Base-by-base conservation (phyloP, 2,797 vertebrate species). In the Neosilurus mollespiculum region DNA sequence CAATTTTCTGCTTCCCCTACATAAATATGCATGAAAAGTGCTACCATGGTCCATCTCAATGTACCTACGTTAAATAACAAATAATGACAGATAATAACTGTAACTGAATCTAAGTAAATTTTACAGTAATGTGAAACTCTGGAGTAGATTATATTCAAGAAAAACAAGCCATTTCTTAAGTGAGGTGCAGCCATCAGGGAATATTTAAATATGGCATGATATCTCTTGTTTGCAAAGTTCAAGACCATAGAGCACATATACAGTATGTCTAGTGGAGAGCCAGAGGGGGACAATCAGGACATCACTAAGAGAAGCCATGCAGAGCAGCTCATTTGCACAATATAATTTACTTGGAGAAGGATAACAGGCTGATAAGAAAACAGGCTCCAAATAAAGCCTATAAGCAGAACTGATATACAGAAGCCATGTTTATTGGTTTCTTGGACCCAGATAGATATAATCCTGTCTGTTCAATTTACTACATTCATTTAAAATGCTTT, bases 301-400 rank as follows among this genome's bases (percentile, higher is more conserved):
- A 80, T 82, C 71, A 84, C 82, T 69, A 75, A 80, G 67, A 62
- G 71, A 67, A 82, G 87, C 61, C 80, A 84, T 54, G 58, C 58
- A 61, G 72, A 78, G 86, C 72, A 70, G 67, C 70, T 87, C 70
- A 89, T 89, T 89, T 88, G 84, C 88, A 89, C 83, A 87, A 84
- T 83, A 71, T 84, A 83, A 87, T 88, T 86, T 86, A 84, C 82
- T 86, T 67, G 80, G 26, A 77, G 37, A 61, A 70, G 67, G 78
- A 78, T 77, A 82, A 82, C 62, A 73, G 73, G 30, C 77, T 78
- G 86, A 87, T 87, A 84, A 81, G 84, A 77, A 82, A 81, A 82
- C 56, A 58, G 34, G 30, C 66, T 83, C 26, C 72, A 61, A 71
- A 82, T 37, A 16, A 18, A 72, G 49, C 18, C 14, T 26, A 78